Base-by-base conservation (phyloP, 2,797 vertebrate species). In the Melanotaenia pygmaea region DNA sequence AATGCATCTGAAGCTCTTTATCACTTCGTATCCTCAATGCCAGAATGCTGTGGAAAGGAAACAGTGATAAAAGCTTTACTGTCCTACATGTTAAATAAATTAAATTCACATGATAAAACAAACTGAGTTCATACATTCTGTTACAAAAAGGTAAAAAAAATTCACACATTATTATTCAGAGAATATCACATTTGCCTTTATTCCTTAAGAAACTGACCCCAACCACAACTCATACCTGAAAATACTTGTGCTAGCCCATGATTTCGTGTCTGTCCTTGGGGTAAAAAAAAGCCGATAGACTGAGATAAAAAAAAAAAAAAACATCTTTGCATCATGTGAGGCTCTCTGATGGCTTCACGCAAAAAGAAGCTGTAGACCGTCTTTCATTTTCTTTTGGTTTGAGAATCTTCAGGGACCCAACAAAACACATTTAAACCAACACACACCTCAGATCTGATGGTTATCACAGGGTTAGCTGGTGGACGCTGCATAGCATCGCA, bases 271-370 rank as follows among this genome's bases (percentile, higher is more conserved):
- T 8, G 45, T 22, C 45, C 45, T 12, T 50, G 45, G 28, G 28
- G 3, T 3, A 7, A 20, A 20, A 14, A 14, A 47, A 18, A 20
- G 43, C 16, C 6, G 32, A 32, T 32, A 32, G 32, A 32, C 7
- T 45, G 40, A 45, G 16, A 47, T 7, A 20, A 20, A 71, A 28
- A 20, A 20, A 71, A 28, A 20, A 77, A 82, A 68, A 82, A 82
- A 72, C 61, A 72, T 66, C 40, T 74, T 72, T 84, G 77, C 72
- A 72, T 82, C 71, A 71, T 71, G 38, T 72, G 60, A 47, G 45
- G 16, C 51, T 87, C 82, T 65, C 78, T 73, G 73, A 71, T 75
- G 86, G 76, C 73, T 80, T 77, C 62, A 59, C 58, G 57, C 13
- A 64, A 54, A 43, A 60, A 81, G 54, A 74, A 35, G 61, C 59